These are phyloP conservation scores for Lethenteron reissneri DNA, from an alignment of 2,113 vertebrate genomes.

Conservation along the genomic window DNA sequence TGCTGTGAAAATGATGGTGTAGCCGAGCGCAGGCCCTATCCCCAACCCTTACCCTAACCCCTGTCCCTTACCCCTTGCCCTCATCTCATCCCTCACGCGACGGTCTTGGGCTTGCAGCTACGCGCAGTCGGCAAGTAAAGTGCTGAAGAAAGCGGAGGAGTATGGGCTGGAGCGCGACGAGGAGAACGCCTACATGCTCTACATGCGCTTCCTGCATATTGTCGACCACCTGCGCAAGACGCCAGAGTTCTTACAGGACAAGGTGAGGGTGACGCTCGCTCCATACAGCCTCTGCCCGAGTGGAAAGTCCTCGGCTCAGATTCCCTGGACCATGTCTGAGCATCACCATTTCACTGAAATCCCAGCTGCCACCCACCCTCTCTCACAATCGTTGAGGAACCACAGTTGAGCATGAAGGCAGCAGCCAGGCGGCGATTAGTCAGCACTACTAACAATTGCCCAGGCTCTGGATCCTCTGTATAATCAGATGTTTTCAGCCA, in stretches of 20 bases:
- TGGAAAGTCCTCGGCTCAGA: too few species aligned
- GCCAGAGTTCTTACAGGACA: conserved; percentile 71
- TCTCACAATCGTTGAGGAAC: too few species aligned
- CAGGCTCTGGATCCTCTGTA: too few species aligned
- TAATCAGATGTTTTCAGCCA: too few species aligned
- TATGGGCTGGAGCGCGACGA: conserved; percentile 73
- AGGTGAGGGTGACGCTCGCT: conserved; percentile 26
- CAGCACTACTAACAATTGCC: too few species aligned
- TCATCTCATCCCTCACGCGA: background rate
- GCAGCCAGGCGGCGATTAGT: too few species aligned
- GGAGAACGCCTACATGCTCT: conserved; percentile 80
- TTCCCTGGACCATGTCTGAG: too few species aligned
- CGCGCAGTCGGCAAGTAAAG: conserved; percentile 72
- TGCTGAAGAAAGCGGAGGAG: conserved; percentile 83
- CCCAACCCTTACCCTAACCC: conserved; percentile 10
- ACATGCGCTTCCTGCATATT: conserved; percentile 84
- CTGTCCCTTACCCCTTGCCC: conserved; percentile 4
- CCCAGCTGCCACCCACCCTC: too few species aligned
- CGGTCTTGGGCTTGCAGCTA: conserved; percentile 37
- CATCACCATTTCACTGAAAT: too few species aligned
- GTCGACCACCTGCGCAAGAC: conserved; percentile 78
- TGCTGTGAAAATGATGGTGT: background rate
- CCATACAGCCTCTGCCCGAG: too few species aligned
- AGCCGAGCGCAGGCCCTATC: background rate
- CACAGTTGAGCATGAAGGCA: too few species aligned